These are phyloP conservation scores for Perithous albicinctus DNA, from an alignment of 2,888 invertebrate species.

Conservation along the genomic window DNA sequence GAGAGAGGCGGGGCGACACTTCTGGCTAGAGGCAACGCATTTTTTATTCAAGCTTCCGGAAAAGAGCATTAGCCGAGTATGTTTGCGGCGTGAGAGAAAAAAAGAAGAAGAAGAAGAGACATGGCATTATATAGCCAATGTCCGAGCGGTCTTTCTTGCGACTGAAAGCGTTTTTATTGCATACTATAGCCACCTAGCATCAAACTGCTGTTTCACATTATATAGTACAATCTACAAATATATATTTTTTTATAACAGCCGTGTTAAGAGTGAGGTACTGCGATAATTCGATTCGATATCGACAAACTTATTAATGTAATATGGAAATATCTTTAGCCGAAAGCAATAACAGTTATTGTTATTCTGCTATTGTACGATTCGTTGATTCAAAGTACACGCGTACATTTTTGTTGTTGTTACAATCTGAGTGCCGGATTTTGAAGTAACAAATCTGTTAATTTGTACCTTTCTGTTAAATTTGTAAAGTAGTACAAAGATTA, in stretches of 20 bases:
- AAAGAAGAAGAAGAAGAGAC: conserved; percentile 27
- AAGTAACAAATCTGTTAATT: too few species aligned
- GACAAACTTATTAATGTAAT: too few species aligned
- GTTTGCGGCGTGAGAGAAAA: conserved; percentile 52
- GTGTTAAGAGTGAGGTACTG: too few species aligned
- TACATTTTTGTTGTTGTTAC: too few species aligned
- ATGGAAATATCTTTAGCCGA: too few species aligned
- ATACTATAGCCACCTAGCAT: conserved; percentile 11
- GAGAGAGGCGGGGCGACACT: conserved; percentile 31
- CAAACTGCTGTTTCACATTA: background rate
- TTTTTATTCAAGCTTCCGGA: conserved; percentile 66
- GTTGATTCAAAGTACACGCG: too few species aligned
- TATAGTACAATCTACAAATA: background rate
- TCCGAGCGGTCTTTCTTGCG: background rate
- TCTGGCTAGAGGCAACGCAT: conserved; percentile 63
- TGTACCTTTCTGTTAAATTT: too few species aligned
- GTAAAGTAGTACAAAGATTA: too few species aligned
- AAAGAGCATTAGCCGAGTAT: conserved; percentile 63
- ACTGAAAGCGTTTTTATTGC: background rate
- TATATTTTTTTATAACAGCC: background rate
- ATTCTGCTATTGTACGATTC: too few species aligned
- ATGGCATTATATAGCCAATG: background rate
- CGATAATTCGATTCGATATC: too few species aligned
- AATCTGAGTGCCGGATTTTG: too few species aligned
- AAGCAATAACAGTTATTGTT: too few species aligned